Conservation (phyloP, 2,797 vertebrate species). For the Lithobates sylvaticus region DNA sequence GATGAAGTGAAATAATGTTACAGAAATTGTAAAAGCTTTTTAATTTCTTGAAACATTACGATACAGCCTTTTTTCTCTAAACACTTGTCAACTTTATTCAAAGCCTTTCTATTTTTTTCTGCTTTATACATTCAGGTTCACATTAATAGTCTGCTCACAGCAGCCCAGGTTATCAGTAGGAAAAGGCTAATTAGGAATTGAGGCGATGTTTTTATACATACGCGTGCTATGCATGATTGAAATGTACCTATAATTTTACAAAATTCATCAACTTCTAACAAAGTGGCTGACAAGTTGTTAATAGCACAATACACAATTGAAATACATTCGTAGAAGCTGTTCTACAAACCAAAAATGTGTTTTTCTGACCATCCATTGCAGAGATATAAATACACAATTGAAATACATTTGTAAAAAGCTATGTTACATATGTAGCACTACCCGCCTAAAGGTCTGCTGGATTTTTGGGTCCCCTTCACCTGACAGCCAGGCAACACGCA, state of each 20-base stretch:
- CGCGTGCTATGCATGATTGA: conserved; percentile 1
- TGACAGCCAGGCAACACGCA: too few relatives aligned
- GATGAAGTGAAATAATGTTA: neutral
- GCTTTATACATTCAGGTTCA: neutral
- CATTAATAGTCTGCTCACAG: conserved; percentile 1
- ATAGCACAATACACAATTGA: neutral
- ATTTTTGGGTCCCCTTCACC: too few relatives aligned
- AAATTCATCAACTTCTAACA: neutral
- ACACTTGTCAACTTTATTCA: neutral
- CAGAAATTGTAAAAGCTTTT: neutral
- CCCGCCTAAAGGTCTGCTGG: too few relatives aligned
- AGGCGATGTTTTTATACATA: neutral
- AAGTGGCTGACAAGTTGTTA: neutral
- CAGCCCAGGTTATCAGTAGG: neutral
- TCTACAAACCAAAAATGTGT: neutral
- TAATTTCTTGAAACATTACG: neutral
- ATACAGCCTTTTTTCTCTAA: neutral
- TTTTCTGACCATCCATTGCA: neutral
- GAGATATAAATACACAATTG: neutral
- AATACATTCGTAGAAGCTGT: neutral
- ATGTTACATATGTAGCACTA: too few relatives aligned
- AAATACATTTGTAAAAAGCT: too few relatives aligned
- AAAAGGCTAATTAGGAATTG: neutral
- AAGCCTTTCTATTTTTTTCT: neutral
- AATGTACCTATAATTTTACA: neutral